Base-by-base conservation (phyloP, 2,888 invertebrate genomes). In the Pilophorus perplexus region DNA sequence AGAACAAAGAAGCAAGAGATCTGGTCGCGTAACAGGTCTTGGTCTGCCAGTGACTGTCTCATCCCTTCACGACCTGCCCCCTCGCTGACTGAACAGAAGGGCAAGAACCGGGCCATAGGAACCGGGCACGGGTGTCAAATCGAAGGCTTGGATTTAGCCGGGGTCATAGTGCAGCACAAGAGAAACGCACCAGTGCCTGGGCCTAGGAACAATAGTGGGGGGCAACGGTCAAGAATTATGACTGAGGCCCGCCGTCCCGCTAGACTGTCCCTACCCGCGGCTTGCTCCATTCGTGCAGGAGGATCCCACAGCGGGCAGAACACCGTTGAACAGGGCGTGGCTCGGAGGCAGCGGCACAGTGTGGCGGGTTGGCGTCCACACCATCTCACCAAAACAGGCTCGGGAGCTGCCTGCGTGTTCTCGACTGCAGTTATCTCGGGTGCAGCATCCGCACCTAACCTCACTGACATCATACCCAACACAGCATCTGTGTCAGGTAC, bases 401-500 rank as follows among this genome's bases (percentile, higher is more conserved):
- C 86, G 74, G 85, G 82, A 73, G 84, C 89, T 72, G 91, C 89
- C 78, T 90, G 91, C 70, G 85, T 96, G 73, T 95, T 96, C 84
- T 93, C 92, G 78, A 96, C 95, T 68, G 95, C 95, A 69, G 95
- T 96, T 75, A 94, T 96, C 78, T 93, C 91, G 75, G 96, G 95
- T 72, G 92, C 92, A 75, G 90, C 90, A 74, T 92, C 92, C 73
- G 93, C 93, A 60, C 93, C 93, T 50, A 93, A 93, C 79, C 84
- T 93, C 71, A 85, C 90, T 72, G 89, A 90, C 76, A 89, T 90
- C 87, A 87, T 90, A 73, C 88, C 90, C n/a, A 82, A 83, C 71
- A 81, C 86, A 67, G 84, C 87, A 12, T 84, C 87, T 70, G 77
- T 80, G 27, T 87, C 90, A 78, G 88, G 90, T 90, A 60, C 16